phyloP scores from a whole-genome alignment of 2,888 invertebrate species.

The Elmis aenea region DNA sequence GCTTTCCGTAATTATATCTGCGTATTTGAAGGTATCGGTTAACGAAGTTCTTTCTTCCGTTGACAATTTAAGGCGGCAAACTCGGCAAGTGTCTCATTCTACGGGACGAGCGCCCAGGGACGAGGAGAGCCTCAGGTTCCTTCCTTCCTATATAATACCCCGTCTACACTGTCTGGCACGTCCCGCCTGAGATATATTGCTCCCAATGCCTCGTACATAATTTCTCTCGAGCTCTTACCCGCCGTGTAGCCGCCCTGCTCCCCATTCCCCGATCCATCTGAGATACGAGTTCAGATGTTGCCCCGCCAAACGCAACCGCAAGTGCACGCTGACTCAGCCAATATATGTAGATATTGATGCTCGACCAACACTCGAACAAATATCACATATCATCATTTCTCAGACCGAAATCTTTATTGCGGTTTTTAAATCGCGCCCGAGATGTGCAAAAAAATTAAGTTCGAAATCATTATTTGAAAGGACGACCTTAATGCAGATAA shows the following conservation, averaged over 20 bases:
- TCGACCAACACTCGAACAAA: conserved; percentile 6
- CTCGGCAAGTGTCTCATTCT: conserved; percentile 46
- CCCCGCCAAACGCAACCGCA: conserved; percentile 22
- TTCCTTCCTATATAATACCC: conserved; percentile 47
- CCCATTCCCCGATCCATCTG: conserved; percentile 24
- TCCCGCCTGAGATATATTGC: conserved; percentile 48
- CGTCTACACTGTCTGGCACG: conserved; percentile 49
- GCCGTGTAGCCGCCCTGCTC: conserved; percentile 27
- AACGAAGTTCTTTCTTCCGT: conserved; percentile 38
- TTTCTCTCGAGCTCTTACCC: conserved; percentile 41
- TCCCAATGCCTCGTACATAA: conserved; percentile 51
- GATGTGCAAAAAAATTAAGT: neutral
- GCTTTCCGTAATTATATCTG: no score
- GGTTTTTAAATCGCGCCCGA: conserved; percentile 7
- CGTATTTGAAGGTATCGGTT: no score
- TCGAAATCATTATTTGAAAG: no score
- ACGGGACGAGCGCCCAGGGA: conserved; percentile 45
- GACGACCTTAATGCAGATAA: no score
- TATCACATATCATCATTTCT: no score
- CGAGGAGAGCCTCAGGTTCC: conserved; percentile 40
- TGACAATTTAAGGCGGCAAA: conserved; percentile 43
- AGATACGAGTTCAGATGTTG: conserved; percentile 29
- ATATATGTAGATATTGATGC: conserved; percentile 17
- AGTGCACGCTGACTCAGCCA: conserved; percentile 18
- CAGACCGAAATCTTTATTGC: no score